Evolutionary conservation across 2,888 invertebrate genomes (phyloP).

Genomic region (Diaphora mendica): DNA sequence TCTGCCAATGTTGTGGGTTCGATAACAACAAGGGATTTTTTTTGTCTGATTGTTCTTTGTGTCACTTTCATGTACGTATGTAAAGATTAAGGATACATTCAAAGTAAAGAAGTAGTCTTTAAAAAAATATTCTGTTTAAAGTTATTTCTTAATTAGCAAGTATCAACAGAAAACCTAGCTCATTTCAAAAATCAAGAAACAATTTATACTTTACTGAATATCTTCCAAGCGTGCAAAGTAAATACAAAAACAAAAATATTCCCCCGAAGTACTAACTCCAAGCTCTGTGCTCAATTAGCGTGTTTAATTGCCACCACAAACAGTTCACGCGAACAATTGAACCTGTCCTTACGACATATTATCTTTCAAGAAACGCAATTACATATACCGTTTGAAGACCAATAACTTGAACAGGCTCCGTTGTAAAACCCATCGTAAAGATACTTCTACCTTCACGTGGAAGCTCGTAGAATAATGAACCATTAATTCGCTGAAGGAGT

Average conservation of each 20-base stretch:
- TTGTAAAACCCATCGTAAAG: conserved; percentile 54
- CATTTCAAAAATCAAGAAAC: too few species aligned
- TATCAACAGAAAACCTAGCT: too few species aligned
- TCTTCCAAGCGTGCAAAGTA: background rate
- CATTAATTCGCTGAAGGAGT: conserved; percentile 50
- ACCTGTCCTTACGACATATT: conserved; percentile 29
- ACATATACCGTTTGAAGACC: conserved; percentile 45
- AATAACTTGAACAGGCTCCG: conserved; percentile 45
- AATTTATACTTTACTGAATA: too few species aligned
- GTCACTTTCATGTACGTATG: too few species aligned
- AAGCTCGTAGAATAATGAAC: conserved; percentile 46
- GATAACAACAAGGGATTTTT: too few species aligned
- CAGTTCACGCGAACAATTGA: conserved; percentile 23
- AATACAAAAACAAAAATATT: background rate
- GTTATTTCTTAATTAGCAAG: too few species aligned
- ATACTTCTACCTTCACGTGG: conserved; percentile 34
- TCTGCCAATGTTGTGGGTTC: too few species aligned
- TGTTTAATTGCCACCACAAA: conserved; percentile 19
- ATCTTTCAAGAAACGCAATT: conserved; percentile 53
- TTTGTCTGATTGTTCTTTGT: too few species aligned
- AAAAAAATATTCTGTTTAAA: too few species aligned
- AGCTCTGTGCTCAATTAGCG: conserved; percentile 14
- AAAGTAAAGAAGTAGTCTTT: too few species aligned
- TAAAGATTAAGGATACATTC: too few species aligned
- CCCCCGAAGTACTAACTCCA: background rate